Base-by-base conservation (phyloP, 1,140 invertebrate genomes). In the Microplitis mediator region DNA sequence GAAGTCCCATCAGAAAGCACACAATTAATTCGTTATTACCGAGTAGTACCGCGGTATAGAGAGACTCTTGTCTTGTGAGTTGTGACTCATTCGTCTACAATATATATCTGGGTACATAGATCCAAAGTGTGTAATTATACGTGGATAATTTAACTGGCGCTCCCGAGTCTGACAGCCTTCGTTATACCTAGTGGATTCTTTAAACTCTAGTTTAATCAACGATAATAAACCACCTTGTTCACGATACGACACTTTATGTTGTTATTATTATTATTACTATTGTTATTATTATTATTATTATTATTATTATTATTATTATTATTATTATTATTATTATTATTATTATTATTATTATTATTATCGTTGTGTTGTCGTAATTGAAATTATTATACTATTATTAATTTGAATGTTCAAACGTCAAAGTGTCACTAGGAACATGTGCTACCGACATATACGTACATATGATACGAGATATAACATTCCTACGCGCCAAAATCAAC, bases 21-120 rank as follows among this genome's bases (percentile, higher is more conserved):
- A 45, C 36, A 65, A 65, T 65, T 65, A 51, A 65, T 65, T 65
- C 45, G 63, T 65, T 65, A 65, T 65, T 65, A 65, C 45, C 14
- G 23, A n/a, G 36, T 14, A 14, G 36, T 50, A 8, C 5, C 39
- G 11, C 6, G 39, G 8, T 45, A 45, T 11, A 45, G 39, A 45
- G 5, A 45, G 5, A 45, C 23, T 23, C 23, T 23, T 9, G 39
- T 45, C 39, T 45, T 45, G 39, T 45, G 39, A 45, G 39, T 45
- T 45, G 39, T 45, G 39, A 45, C 6, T 45, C 39, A 45, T 45
- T 45, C 39, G 39, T 45, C 39, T 11, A 45, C 8, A 45, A 45
- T 45, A 45, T 11, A 9, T 45, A 11, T 45, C 39, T 45, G 11
- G 8, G 39, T 45, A 45, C 63, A 51, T 62, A 39, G 60, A 35